A percentile compares a stretch with the other conserved stretches of the same genome.
Conservation (phyloP, 2,888 invertebrate species). For the Drosophila leonis region DNA sequence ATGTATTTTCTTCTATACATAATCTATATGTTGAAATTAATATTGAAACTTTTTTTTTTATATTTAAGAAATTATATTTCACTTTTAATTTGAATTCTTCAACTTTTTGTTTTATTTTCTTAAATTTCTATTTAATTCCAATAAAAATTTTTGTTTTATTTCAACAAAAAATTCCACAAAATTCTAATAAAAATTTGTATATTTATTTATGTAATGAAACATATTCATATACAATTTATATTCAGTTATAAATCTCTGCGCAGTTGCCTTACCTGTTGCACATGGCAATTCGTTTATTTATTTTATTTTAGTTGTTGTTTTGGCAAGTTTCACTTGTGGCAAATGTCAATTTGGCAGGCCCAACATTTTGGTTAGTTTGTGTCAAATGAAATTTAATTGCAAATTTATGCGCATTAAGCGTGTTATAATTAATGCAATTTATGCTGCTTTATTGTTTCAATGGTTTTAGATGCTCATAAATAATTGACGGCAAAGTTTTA, state of each 20-base stretch:
- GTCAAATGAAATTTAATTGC: slow-evolving; percentile 11
- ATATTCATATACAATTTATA: not conserved
- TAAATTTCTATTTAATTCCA: too few species aligned
- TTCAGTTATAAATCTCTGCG: not conserved
- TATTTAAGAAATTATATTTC: too few species aligned
- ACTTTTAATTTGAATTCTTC: too few species aligned
- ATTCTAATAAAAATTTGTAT: not conserved
- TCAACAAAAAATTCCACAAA: too few species aligned
- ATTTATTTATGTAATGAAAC: too few species aligned
- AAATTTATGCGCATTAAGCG: slow-evolving; percentile 22
- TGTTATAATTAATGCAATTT: slow-evolving; percentile 52
- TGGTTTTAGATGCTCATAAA: slow-evolving; percentile 17
- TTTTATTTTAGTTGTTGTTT: not conserved
- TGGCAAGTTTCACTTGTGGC: not conserved
- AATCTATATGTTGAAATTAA: too few species aligned
- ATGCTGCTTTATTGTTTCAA: slow-evolving; percentile 29
- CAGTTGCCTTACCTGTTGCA: slow-evolving; percentile 4
- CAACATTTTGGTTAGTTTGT: slow-evolving; percentile 6
- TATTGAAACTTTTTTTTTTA: too few species aligned
- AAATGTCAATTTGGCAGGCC: not conserved
- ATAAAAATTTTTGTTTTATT: too few species aligned
- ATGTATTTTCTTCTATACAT: too few species aligned
- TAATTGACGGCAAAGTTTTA: slow-evolving; percentile 45
- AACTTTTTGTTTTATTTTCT: too few species aligned
- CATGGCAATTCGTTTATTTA: slow-evolving; percentile 2